phyloP scores from a whole-genome alignment of 2,888 invertebrate genomes.

The Romanomermis culicivorax region DNA sequence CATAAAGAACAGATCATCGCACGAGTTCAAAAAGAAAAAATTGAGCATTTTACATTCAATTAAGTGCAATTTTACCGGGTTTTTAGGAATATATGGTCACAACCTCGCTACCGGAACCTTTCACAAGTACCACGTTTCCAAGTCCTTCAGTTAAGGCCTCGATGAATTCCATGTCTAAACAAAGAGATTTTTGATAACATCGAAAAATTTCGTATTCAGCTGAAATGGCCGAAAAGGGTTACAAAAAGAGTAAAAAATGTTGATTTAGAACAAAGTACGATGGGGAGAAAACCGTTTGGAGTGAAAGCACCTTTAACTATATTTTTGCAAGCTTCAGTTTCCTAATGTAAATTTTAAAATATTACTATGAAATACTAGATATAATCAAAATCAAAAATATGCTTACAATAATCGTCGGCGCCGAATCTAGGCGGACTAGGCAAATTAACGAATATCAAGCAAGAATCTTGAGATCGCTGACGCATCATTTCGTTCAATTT shows the following conservation, averaged over 20 bases:
- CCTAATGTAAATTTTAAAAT: not conserved
- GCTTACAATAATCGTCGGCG: constrained; percentile 24
- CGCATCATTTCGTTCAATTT: constrained; percentile 70
- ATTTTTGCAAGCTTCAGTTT: not conserved
- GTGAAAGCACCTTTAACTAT: not conserved
- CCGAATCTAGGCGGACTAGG: constrained; percentile 66
- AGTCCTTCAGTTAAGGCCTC: constrained; percentile 91
- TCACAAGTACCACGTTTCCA: constrained; percentile 85
- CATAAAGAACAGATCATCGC: too few relatives aligned
- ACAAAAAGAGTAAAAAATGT: too few relatives aligned
- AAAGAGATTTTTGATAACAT: not conserved
- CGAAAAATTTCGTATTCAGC: not conserved
- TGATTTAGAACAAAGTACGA: too few relatives aligned
- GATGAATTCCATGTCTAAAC: constrained; percentile 68
- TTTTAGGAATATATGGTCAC: constrained; percentile 88
- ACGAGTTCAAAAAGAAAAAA: too few relatives aligned
- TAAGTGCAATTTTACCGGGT: too few relatives aligned
- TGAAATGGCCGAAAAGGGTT: not conserved
- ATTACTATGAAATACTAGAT: not conserved
- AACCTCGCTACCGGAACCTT: constrained; percentile 91
- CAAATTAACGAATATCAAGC: constrained; percentile 90
- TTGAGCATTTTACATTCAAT: too few relatives aligned
- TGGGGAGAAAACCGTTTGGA: too few relatives aligned
- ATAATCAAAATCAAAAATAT: not conserved
- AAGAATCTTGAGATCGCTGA: constrained; percentile 45